Evolutionary conservation across 2,888 invertebrate species (phyloP), one percentile per base, ranked within the genome.

Genomic region (Megalurothrips usitatus): DNA sequence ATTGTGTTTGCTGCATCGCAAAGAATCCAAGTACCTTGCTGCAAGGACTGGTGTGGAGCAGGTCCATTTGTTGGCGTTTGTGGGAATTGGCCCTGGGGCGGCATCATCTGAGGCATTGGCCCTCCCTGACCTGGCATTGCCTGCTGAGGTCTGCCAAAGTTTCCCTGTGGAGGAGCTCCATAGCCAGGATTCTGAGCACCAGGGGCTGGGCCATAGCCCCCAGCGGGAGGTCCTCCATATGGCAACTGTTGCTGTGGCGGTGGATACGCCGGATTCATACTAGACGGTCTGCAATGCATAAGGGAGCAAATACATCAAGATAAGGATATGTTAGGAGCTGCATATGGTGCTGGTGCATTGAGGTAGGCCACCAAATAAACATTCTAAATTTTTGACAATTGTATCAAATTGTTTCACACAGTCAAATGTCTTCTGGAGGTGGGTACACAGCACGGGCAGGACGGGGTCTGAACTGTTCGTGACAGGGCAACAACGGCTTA

Each of bases 181-280:
- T 75, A 75, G 0, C 68, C 68, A 6, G 17, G 58, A 58, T 6
- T 58, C 23, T 75, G 68, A 10, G 23, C 68, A 23, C 23, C 26
- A 23, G 68, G 68, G 12, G 26, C 3, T 26, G 23, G 68, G 8
- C 68, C 68, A 9, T 75, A 75, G 8, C 26, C 68, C 23, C 23
- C 26, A 11, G 23, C 68, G 1, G 68, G 68, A 12, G 68, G 68
- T 26, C 23, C 68, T 26, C 68, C 68, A 75, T 75, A 75, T 75
- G 68, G 58, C 14, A 58, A 19, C n/a, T 17, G 68, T 75, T 43
- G 34, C 34, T 75, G 68, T 75, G 68, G 68, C 68, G 68, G 68
- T 9, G 23, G 68, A 26, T 75, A 75, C 68, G 68, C 68, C 68
- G 68, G 68, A 75, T 75, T 75, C 68, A 75, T 75, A 26, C 26